A percentile compares a stretch with the other conserved stretches of the same genome.
phyloP scores from a whole-genome alignment of 2,888 invertebrate species.

The Megaustenia siamemsis region DNA sequence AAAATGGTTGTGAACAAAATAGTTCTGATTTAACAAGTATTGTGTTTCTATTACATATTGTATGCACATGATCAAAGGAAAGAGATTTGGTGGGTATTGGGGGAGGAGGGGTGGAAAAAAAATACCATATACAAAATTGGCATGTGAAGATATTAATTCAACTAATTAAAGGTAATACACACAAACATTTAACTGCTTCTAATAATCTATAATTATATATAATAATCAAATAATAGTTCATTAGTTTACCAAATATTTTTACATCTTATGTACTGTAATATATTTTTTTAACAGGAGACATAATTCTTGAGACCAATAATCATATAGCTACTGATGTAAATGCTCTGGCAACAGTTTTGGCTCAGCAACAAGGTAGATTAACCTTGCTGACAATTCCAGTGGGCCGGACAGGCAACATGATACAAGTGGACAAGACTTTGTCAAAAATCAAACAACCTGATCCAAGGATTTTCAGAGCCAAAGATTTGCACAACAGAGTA shows the following conservation, averaged over 20 bases:
- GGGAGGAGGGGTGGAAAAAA: background rate
- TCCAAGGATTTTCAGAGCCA: slow-evolving; percentile 67
- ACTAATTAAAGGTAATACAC: background rate
- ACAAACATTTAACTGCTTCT: background rate
- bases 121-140: background rate
- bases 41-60: no score
- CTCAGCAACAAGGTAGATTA: slow-evolving; percentile 65
- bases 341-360: slow-evolving; percentile 65
- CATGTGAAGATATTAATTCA: no score
- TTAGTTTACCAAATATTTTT: no score
- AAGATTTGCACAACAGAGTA: slow-evolving; percentile 63
- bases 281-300: slow-evolving; percentile 63
- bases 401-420: slow-evolving; percentile 60
- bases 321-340: slow-evolving; percentile 62
- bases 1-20: no score
- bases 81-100: background rate
- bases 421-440: slow-evolving; percentile 57
- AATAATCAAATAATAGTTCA: no score
- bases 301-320: slow-evolving; percentile 75
- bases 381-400: slow-evolving; percentile 72
- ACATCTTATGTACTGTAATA: no score
- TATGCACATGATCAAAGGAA: background rate
- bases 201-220: background rate
- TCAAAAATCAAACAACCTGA: slow-evolving; percentile 55
- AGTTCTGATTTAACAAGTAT: no score